A percentile compares a stretch with the other conserved stretches of the same genome.
Evolutionary conservation across 2,113 vertebrate genomes (phyloP).

Genomic region (Nematolebias whitei): DNA sequence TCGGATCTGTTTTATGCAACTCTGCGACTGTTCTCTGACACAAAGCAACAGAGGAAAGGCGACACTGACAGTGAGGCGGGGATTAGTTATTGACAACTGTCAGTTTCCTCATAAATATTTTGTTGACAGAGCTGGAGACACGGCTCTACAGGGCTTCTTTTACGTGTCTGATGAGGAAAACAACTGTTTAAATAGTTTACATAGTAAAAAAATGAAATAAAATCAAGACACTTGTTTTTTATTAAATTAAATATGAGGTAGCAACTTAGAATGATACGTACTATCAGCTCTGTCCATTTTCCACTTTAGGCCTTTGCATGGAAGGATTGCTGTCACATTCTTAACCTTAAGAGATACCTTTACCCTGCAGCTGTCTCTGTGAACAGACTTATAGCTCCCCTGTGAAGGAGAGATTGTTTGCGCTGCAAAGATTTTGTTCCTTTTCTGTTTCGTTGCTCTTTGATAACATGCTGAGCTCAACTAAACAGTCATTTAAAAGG

Average conservation of each 20-base stretch:
- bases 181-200: background rate
- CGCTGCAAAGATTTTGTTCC: background rate
- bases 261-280: background rate
- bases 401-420: conserved; percentile 20
- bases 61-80: conserved; percentile 27
- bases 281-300: conserved; percentile 1
- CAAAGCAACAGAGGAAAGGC: conserved; percentile 12
- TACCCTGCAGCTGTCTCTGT: conserved; percentile 56
- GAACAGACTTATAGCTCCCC: conserved; percentile 46
- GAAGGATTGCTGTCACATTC: conserved; percentile 45
- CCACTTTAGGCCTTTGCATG: conserved; percentile 22
- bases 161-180: background rate
- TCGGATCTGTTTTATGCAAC: conserved; percentile 24
- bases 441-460: background rate
- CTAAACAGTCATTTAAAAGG: no score
- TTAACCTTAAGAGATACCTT: conserved; percentile 50
- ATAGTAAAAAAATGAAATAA: background rate
- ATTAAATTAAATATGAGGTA: background rate
- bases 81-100: conserved; percentile 55
- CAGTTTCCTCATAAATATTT: conserved; percentile 66
- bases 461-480: background rate
- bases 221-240: background rate
- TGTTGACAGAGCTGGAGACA: background rate
- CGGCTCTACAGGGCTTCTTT: background rate
- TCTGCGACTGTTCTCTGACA: conserved; percentile 7